phyloP scores from a whole-genome alignment of 2,113 vertebrate species.

The Addax nasomaculatus region DNA sequence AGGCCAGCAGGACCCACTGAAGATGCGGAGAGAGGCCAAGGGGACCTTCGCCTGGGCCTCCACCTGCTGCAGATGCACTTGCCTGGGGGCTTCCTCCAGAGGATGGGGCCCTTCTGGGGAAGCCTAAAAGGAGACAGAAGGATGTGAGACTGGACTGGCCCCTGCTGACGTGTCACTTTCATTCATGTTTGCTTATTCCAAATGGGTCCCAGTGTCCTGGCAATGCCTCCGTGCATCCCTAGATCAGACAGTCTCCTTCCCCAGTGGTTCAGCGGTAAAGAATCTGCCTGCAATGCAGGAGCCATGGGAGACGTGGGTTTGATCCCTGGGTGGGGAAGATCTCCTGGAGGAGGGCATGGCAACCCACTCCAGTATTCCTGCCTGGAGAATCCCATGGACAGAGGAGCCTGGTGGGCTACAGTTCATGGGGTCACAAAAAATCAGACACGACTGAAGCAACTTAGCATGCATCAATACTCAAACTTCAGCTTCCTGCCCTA shows the following conservation, averaged over 20 bases:
- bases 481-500: background rate
- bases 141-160: accelerated
- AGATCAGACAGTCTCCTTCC: background rate
- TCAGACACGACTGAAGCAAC: background rate
- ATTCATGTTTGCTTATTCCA: background rate
- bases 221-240: accelerated
- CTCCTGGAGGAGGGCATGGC: background rate
- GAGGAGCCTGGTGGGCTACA: background rate
- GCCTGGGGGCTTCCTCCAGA: background rate
- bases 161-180: background rate
- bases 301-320: background rate
- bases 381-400: background rate
- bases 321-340: background rate
- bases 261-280: background rate
- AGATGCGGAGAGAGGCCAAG: background rate
- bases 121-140: background rate
- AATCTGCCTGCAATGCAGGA: background rate
- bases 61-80: background rate
- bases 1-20: background rate
- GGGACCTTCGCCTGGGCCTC: background rate
- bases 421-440: background rate
- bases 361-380: background rate
- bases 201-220: no score
- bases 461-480: background rate
- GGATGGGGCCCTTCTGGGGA: background rate